A percentile compares a stretch with the other conserved stretches of the same genome.
Evolutionary conservation across 2,888 invertebrate genomes (phyloP).

Genomic region (Acrocyrtus sp.): DNA sequence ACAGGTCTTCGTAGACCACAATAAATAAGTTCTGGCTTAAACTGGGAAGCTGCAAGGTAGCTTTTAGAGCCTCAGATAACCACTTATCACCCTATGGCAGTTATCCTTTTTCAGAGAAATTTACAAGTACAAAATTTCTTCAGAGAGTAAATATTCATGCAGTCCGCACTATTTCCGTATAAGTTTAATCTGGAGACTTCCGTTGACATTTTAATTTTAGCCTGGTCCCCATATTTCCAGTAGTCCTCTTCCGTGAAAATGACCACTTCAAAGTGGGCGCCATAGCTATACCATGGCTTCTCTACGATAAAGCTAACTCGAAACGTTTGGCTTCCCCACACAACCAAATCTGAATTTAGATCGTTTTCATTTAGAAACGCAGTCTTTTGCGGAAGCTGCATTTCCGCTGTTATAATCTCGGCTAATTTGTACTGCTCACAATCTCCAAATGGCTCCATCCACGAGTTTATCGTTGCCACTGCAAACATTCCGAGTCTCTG

Average conservation of each 20-base stretch:
- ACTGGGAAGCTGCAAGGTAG: too few relatives aligned
- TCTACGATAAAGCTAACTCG: conserved; percentile 1
- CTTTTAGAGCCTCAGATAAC: too few relatives aligned
- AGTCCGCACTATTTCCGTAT: background rate
- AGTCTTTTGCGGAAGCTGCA: too few relatives aligned
- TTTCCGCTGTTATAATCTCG: conserved; percentile 4
- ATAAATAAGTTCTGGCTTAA: too few relatives aligned
- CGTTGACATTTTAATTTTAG: conserved; percentile 17
- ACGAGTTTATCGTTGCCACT: conserved; percentile 18
- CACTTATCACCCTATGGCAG: too few relatives aligned
- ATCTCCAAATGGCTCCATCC: conserved; percentile 11
- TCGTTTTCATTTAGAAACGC: too few relatives aligned
- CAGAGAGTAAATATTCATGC: conserved; percentile 16
- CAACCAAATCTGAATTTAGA: background rate
- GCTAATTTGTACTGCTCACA: background rate
- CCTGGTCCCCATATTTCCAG: background rate
- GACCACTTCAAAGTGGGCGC: conserved; percentile 18
- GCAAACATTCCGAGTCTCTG: conserved; percentile 12
- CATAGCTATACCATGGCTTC: background rate
- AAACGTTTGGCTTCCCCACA: background rate
- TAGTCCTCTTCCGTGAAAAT: conserved; percentile 7
- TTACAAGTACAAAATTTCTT: conserved; percentile 37
- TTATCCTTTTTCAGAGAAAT: too few relatives aligned
- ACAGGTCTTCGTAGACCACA: too few relatives aligned
- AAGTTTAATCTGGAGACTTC: conserved; percentile 24